These are phyloP conservation scores for Chromoteleia sp. DNA, from an alignment of 2,888 invertebrate genomes.

Conservation along the genomic window DNA sequence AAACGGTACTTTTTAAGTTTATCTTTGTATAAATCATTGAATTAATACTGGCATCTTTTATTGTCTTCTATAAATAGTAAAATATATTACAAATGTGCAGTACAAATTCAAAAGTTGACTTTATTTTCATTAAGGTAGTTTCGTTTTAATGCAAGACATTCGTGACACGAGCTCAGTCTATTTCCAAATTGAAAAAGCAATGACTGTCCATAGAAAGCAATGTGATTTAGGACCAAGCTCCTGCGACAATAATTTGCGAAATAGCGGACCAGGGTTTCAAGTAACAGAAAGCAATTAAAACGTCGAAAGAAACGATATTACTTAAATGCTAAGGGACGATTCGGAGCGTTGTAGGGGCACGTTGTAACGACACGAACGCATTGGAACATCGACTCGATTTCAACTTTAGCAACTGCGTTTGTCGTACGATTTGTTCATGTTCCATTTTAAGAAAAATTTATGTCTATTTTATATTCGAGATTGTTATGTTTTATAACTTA, in stretches of 20 bases:
- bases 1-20: neutral
- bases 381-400: neutral
- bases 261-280: conserved; percentile 32
- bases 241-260: conserved; percentile 49
- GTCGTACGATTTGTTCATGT: neutral
- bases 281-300: conserved; percentile 72
- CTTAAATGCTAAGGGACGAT: conserved; percentile 56
- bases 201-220: conserved; percentile 24
- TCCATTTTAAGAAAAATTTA: neutral
- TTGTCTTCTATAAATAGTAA: neutral
- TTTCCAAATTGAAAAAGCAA: conserved; percentile 41
- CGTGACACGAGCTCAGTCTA: conserved; percentile 6
- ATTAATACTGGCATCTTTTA: neutral
- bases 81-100: conserved; percentile 1
- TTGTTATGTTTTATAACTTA: too few species aligned
- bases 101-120: conserved; percentile 1
- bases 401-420: neutral
- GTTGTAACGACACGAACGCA: conserved; percentile 16
- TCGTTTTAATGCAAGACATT: conserved; percentile 17
- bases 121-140: conserved; percentile 14
- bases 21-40: neutral
- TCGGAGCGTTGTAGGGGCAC: conserved; percentile 50
- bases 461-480: too few species aligned
- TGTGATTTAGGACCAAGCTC: conserved; percentile 27
- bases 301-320: conserved; percentile 74